Evolutionary conservation across 2,888 invertebrate genomes (phyloP), one percentile per base, ranked within the genome.

Genomic region (Sepioteuthis lessoniana): DNA sequence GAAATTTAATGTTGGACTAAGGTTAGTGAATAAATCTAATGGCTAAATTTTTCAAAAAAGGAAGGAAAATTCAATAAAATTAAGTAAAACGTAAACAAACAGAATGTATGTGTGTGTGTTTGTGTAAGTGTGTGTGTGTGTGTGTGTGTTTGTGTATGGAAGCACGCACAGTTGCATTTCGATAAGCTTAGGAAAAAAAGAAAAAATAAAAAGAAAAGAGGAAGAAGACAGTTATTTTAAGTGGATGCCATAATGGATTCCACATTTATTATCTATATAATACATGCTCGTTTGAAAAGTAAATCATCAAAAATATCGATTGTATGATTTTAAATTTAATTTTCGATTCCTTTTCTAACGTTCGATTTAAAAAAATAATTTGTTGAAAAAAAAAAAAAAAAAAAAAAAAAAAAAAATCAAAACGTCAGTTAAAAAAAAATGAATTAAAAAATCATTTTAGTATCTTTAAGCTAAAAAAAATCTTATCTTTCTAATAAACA

Each of bases 181-280:
- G 76, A 76, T 76, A 76, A 76, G 76, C 76, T 76, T 13, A n/a
- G 76, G 28, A 76, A 76, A 28, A 76, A 76, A 76, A n/a, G 13
- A 35, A 76, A n/a, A 76, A 76, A 35, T 16, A 76, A n/a, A 35
- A 35, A 76, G 16, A 76, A 76, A 35, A 76, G n/a, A 76, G n/a
- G 76, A 76, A n/a, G 76, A 76, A 76, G 76, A n/a, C 76, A 76
- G 76, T 76, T 76, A 76, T 76, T 76, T 76, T 76, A 76, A 76
- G 76, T 76, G 76, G 76, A 13, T 76, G 76, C 76, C 76, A 76
- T 76, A 76, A 76, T 76, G 76, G 76, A 76, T 76, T 76, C 76
- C 76, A 76, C 76, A 76, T n/a, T 76, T 76, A 76, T 35, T 76
- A 76, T 76, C 16, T n/a, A 76, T 60, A 28, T 21, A 55, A 55